Base-by-base conservation (phyloP, 2,888 invertebrate genomes). In the Phytoseiulus persimilis region DNA sequence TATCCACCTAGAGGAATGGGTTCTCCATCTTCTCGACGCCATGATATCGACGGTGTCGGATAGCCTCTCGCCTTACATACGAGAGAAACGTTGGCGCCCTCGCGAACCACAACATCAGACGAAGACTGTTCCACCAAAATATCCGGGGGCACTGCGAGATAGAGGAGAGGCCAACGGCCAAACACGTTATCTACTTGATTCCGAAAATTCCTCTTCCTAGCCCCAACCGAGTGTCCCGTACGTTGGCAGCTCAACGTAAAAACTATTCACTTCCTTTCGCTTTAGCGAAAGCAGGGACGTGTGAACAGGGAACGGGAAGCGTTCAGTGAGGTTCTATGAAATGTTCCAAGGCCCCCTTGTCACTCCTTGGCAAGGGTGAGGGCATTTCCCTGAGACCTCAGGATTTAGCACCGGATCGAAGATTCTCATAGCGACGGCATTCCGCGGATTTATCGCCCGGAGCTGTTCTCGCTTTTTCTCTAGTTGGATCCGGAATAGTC, bases 1-100 rank as follows among this genome's bases (percentile, higher is more conserved):
- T 87, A 87, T 45, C 95, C 95, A 92, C 96, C 96, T 83, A 96
- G 95, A 46, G 95, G 95, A 92, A 97, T 97, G 90, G 95, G 95
- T 93, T 96, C 96, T 32, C 96, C 96, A 92, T 97, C 97, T 92
- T 97, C 97, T 90, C 97, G 94, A 91, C 96, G 94, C 98, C 98
- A 98, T 95, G 96, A 96, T 91, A 97, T 96, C 93, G 96, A 96
- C 28, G 97, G 97, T 31, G 90, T 90, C 0, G 96, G 91, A 90
- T 92, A 92, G 31, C 97, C 97, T 31, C 95, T 95, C 33, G 97
- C 97, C 92, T 96, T 95, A 93, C 97, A 97, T 91, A 95, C 95
- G 93, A 97, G 94, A 65, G 96, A 96, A 90, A 97, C 96, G 93
- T 97, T 96, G 90, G 96, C 95, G 28, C 96, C 96, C 93, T 97